These are phyloP conservation scores for Acanthurus leucopareius DNA, from an alignment of 2,797 vertebrate genomes.

Conservation along the genomic window DNA sequence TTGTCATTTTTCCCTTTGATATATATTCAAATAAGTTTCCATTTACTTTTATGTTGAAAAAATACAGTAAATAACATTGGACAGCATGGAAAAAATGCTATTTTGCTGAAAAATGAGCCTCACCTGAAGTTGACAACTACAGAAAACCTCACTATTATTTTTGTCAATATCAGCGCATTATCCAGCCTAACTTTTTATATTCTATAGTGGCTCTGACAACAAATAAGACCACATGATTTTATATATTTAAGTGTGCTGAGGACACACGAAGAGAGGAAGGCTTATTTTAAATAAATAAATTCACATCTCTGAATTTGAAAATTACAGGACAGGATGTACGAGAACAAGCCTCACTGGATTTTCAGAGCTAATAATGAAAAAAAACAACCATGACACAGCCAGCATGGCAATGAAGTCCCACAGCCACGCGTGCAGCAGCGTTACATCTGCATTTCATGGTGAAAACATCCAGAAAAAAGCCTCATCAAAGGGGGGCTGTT, in stretches of 20 bases:
- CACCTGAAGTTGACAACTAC: background rate
- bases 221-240: background rate
- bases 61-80: too few relatives aligned
- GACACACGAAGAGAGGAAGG: background rate
- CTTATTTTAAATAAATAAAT: background rate
- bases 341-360: background rate
- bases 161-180: too few relatives aligned
- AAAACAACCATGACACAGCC: background rate
- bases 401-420: background rate
- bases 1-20: too few relatives aligned
- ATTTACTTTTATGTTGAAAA: too few relatives aligned
- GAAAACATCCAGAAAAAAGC: background rate
- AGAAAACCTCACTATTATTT: background rate
- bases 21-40: too few relatives aligned
- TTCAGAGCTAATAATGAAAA: background rate
- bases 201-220: background rate
- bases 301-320: background rate
- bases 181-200: background rate
- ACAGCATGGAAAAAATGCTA: too few relatives aligned
- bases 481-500: too few relatives aligned
- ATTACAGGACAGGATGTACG: background rate
- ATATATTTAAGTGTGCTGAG: background rate
- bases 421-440: background rate
- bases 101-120: too few relatives aligned
- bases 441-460: slow-evolving; percentile 24